Base-by-base conservation (phyloP, 1,140 invertebrate species). In the Vanessa atalanta region DNA sequence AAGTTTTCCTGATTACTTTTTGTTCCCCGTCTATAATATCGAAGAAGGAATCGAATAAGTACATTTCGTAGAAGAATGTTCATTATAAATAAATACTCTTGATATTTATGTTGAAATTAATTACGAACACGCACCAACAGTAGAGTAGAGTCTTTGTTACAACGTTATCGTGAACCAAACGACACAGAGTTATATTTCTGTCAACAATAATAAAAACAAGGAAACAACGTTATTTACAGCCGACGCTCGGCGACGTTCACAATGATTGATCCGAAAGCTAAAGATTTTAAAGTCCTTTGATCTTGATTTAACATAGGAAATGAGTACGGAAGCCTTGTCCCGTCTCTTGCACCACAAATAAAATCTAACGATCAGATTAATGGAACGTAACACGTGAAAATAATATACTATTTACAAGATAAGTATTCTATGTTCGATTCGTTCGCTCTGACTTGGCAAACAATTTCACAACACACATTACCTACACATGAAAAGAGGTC, bases 1-100 rank as follows among this genome's bases (percentile, higher is more conserved):
- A 73, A 73, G 66, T 69, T 73, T 63, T 26, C 57, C 65, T 63
- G 72, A 73, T 73, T 73, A 47, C 65, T 73, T 68, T 68, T 68
- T 68, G 57, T 73, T 68, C 37, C 15, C 69, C n/a, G 37, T 37
- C 47, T 31, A 70, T 37, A 26, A 20, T 20, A 53, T 53, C 50
- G 63, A 65, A 48, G 31, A 47, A 31, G 26, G 26, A 31, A 13
- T 16, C 9, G 20, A 31, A 72, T 65, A 31, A 65, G 1, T 14
- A 60, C 20, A 7, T 61, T 61, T n/a, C 14, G 31, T 37, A 37
- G 31, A 16, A 55, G 20, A 55, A 37, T 15, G 31, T 61, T 15
- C 15, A 31, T 61, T 61, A n/a, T 31, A 37, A 37, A 1, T 37
- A 61, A 61, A 37, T 8, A 37, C 26, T 57, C 53, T 57, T 11